Conservation (phyloP, 2,888 invertebrate genomes). For the Oscheius onirici region DNA sequence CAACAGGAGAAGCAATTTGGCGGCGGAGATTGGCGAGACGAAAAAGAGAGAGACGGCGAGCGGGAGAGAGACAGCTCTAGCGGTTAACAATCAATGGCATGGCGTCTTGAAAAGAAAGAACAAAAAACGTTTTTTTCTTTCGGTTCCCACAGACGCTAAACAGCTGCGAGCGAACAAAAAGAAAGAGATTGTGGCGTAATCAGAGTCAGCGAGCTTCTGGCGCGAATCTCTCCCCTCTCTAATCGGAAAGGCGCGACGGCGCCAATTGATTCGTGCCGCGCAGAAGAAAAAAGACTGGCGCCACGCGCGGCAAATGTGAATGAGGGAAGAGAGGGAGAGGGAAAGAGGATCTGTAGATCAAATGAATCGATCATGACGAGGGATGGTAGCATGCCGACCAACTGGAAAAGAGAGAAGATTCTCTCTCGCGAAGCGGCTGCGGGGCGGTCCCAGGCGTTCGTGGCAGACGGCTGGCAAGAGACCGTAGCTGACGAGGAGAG, state of each 20-base stretch:
- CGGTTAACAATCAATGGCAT: conserved; percentile 27
- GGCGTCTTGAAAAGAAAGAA: conserved; percentile 13
- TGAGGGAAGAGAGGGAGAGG: not conserved
- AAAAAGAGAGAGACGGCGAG: not conserved
- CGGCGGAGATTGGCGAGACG: conserved; percentile 27
- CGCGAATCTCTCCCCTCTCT: not conserved
- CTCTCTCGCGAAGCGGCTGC: conserved; percentile 29
- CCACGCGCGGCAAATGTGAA: conserved; percentile 13
- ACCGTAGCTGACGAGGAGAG: conserved; percentile 24
- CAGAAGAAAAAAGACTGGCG: not conserved
- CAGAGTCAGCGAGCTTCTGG: conserved; percentile 16
- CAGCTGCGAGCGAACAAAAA: conserved; percentile 11
- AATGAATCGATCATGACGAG: conserved; percentile 31
- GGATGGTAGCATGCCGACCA: conserved; percentile 35
- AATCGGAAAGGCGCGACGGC: not conserved
- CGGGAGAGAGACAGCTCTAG: not conserved
- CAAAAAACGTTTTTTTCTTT: not conserved
- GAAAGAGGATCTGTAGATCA: conserved; percentile 22
- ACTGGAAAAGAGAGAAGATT: conserved; percentile 26
- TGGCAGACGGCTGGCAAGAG: conserved; percentile 35
- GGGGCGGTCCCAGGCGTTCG: conserved; percentile 31
- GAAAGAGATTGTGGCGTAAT: conserved; percentile 12
- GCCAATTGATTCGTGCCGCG: conserved; percentile 4
- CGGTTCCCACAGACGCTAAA: conserved; percentile 3
- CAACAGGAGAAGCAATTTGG: conserved; percentile 29